Evolutionary conservation across 92 coral and sea anemone species (phyloP).

Genomic region (Heteractis magnifica): DNA sequence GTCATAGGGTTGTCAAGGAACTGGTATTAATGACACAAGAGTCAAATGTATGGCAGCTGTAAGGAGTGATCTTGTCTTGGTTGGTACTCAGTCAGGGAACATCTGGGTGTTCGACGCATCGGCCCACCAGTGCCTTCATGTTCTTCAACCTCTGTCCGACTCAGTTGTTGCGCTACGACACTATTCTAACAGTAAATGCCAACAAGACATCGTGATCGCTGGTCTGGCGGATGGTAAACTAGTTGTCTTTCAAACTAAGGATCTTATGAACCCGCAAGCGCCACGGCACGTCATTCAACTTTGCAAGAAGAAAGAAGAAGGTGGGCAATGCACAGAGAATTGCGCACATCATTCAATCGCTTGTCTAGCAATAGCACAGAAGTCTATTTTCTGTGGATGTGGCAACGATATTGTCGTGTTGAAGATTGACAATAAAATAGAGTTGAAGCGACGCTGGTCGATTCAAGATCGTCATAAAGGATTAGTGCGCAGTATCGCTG

Average conservation of each 20-base stretch:
- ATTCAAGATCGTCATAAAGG: conserved; percentile 61
- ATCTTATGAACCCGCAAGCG: conserved; percentile 42
- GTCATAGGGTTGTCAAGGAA: conserved; percentile 91
- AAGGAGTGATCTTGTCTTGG: conserved; percentile 69
- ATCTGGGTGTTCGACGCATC: conserved; percentile 87
- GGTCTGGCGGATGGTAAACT: conserved; percentile 89
- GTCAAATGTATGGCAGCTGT: conserved; percentile 81
- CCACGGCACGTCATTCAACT: conserved; percentile 12
- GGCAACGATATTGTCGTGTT: conserved; percentile 86
- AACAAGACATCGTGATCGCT: conserved; percentile 67
- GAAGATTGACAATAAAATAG: conserved; percentile 36
- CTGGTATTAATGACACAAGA: conserved; percentile 75
- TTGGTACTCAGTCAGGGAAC: conserved; percentile 91
- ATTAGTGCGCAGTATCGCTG: conserved; percentile 82
- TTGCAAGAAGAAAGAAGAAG: conserved; percentile 26
- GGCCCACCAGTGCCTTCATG: conserved; percentile 52
- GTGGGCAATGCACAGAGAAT: conserved; percentile 33
- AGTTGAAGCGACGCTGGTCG: conserved; percentile 75
- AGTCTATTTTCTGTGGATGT: conserved; percentile 74
- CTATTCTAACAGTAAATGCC: conserved; percentile 27
- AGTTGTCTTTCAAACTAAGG: conserved; percentile 59
- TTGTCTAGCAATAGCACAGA: conserved; percentile 64
- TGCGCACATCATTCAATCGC: conserved; percentile 60
- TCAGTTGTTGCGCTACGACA: conserved; percentile 80
- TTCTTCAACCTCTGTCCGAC: conserved; percentile 60